Base-by-base conservation (phyloP, 2,797 vertebrate species). In the Propithecus deckenii region DNA sequence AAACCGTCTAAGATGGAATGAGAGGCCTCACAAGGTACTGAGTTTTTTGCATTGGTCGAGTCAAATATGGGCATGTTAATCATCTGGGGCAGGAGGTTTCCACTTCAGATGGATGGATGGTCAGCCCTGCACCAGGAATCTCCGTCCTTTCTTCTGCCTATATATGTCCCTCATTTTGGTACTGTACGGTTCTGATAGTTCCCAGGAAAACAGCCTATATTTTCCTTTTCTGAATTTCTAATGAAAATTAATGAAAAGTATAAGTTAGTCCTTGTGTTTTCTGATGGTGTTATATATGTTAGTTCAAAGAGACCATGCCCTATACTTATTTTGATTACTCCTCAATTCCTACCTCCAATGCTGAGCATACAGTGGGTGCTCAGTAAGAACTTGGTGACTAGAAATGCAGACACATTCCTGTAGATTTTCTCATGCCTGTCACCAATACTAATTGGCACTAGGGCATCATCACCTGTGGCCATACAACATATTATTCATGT, bases 391-490 rank as follows among this genome's bases (percentile, higher is more conserved):
- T 87, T 90, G 32, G 52, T 75, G 57, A 93, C 59, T 35, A 67
- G 48, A 96, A 89, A 86, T 15, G 18, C 79, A 96, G 46, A 75
- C 50, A 91, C 86, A 87, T 87, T 76, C 89, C 74, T 55, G 7
- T 8, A 86, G 75, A 52, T 75, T 91, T 94, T 90, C 76, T 75
- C 91, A 91, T 52, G 35, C 12, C 28, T 48, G 65, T 81, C 65
- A 41, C 41, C 91, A 57, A 87, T 61, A 96, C 38, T 83, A 61
- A 91, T 13, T 50, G 71, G n/a, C 50, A 28, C 35, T 63, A 17
- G 2, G 65, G 25, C 97, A 80, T 86, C 50, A 76, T 65, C 57
- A 57, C 80, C 78, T 69, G 28, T 86, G 35, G 35, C 28, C 69
- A 46, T 35, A 28, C 12, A 57, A 30, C 28, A 9, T 57, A 38